These are phyloP conservation scores for Furcula furcula DNA, from an alignment of 2,888 invertebrate species.

Conservation along the genomic window DNA sequence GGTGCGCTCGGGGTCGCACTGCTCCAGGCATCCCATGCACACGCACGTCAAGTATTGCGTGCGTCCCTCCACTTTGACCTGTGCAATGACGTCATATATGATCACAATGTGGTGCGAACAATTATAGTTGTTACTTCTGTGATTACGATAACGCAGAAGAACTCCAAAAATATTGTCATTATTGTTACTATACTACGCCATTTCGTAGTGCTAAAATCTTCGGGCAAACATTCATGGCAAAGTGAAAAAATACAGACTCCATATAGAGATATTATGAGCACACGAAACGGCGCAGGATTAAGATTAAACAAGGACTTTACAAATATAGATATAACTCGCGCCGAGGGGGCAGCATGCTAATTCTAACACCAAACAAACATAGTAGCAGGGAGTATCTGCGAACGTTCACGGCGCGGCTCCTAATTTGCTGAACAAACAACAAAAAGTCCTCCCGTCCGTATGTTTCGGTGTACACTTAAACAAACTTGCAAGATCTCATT, in stretches of 20 bases:
- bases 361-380: constrained; percentile 54
- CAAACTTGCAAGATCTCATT: constrained; percentile 67
- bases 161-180: no score
- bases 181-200: no score
- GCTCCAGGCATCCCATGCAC: constrained; percentile 96
- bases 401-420: constrained; percentile 43
- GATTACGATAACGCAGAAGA: no score
- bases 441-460: constrained; percentile 32
- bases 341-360: constrained; percentile 45
- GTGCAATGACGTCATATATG: constrained; percentile 34
- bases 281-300: neutral
- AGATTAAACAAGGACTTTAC: neutral
- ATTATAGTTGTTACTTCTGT: no score
- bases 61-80: constrained; percentile 95
- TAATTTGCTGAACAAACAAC: constrained; percentile 57
- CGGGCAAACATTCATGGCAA: no score
- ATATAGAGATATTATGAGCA: no score
- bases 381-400: constrained; percentile 29
- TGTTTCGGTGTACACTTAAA: constrained; percentile 56
- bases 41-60: constrained; percentile 95
- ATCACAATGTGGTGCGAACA: no score
- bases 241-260: no score
- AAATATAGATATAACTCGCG: constrained; percentile 8
- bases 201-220: no score
- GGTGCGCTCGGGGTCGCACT: constrained; percentile 87